These are phyloP conservation scores for Drosophila pachea DNA, from an alignment of 1,140 invertebrate species.

Conservation along the genomic window DNA sequence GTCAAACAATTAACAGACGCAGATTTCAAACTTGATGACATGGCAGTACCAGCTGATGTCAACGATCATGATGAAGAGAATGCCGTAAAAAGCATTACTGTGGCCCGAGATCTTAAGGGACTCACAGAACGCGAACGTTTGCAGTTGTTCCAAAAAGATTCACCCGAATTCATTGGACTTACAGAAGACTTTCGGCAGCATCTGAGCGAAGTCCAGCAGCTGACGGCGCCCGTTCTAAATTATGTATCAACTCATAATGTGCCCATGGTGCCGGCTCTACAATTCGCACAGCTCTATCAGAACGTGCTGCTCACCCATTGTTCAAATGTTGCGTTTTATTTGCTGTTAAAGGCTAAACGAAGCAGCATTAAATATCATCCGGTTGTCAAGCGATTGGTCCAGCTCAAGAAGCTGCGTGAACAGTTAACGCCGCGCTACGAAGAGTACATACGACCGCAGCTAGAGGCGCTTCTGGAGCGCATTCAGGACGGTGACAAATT, in stretches of 20 bases:
- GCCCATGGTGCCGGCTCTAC: constrained; percentile 67
- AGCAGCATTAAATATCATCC: constrained; percentile 88
- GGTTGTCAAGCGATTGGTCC: constrained; percentile 89
- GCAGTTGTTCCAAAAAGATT: constrained; percentile 88
- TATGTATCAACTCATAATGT: constrained; percentile 81
- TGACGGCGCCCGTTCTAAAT: constrained; percentile 84
- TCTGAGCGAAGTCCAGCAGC: constrained; percentile 83
- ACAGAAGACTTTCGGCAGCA: constrained; percentile 88
- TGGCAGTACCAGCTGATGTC: constrained; percentile 12
- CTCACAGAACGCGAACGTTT: constrained; percentile 87
- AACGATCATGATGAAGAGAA: constrained; percentile 78
- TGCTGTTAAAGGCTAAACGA: constrained; percentile 88
- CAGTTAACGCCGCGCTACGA: constrained; percentile 82
- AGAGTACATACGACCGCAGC: constrained; percentile 81
- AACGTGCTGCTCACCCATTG: constrained; percentile 89
- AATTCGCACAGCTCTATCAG: constrained; percentile 86
- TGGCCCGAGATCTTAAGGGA: constrained; percentile 85
- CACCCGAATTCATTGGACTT: constrained; percentile 88
- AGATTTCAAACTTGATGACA: constrained; percentile 87
- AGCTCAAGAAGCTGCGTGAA: constrained; percentile 87
- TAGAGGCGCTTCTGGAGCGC: constrained; percentile 81
- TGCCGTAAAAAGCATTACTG: constrained; percentile 78
- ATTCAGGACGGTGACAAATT: constrained; percentile 80
- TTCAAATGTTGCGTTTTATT: constrained; percentile 91
- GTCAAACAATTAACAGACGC: constrained; percentile 88